phyloP scores from a whole-genome alignment of 2,797 vertebrate species.

The Halcyon badia region DNA sequence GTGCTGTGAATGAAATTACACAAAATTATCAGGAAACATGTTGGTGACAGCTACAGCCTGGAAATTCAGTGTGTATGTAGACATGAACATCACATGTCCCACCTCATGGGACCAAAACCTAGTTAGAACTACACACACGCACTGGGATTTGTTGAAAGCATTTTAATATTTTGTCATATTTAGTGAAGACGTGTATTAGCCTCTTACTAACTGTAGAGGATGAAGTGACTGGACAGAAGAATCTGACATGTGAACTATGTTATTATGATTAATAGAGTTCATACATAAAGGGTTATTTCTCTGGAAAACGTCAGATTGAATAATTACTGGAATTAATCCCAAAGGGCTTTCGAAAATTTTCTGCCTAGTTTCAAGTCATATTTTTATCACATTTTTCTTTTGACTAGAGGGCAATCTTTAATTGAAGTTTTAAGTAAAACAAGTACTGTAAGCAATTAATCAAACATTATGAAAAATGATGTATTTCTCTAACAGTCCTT shows the following conservation, averaged over 20 bases:
- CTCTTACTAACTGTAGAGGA: not conserved
- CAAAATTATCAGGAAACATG: not conserved
- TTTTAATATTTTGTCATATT: not conserved
- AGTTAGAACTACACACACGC: not conserved
- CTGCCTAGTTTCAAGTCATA: constrained; percentile 36
- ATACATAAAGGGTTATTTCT: constrained; percentile 54
- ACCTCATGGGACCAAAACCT: not conserved
- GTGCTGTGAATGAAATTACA: not conserved
- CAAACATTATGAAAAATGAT: constrained; percentile 67
- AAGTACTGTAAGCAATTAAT: constrained; percentile 65
- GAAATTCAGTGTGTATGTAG: not conserved
- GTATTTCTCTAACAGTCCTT: constrained; percentile 46
- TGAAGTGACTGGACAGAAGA: constrained; percentile 40
- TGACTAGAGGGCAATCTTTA: constrained; percentile 69
- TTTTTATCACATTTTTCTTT: constrained; percentile 71
- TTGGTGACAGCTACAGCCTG: not conserved
- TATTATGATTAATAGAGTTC: constrained; percentile 67
- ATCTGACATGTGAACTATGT: constrained; percentile 55
- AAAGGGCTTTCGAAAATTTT: constrained; percentile 53
- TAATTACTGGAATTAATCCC: constrained; percentile 68
- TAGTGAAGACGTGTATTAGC: constrained; percentile 29
- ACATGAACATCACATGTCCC: rapidly evolving
- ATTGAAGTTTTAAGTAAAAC: constrained; percentile 70
- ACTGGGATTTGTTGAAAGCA: not conserved
- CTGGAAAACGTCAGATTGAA: constrained; percentile 59